Evolutionary conservation across 1,140 invertebrate species (phyloP).

Genomic region (Tetramorium alpestre): DNA sequence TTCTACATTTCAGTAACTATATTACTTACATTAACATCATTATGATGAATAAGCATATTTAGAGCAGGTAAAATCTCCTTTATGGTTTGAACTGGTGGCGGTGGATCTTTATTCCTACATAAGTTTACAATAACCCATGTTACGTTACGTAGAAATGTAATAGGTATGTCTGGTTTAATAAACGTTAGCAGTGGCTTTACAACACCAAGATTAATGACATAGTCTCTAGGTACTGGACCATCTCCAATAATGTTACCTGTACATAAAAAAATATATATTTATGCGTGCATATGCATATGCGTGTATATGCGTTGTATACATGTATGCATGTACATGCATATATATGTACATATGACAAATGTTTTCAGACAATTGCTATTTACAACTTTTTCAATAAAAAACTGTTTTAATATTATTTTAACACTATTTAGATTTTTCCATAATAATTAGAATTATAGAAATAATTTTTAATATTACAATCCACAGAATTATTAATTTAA

Average conservation of each 20-base stretch:
- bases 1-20: neutral
- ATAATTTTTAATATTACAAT: neutral
- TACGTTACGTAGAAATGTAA: constrained; percentile 97
- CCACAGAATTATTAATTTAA: neutral
- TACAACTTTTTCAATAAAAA: too few species aligned
- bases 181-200: constrained; percentile 95
- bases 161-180: constrained; percentile 96
- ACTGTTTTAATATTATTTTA: too few species aligned
- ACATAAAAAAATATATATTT: constrained; percentile 40
- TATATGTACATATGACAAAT: too few species aligned
- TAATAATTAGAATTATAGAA: neutral
- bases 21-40: constrained; percentile 95
- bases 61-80: constrained; percentile 97
- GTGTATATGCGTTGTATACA: too few species aligned
- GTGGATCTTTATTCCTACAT: constrained; percentile 98
- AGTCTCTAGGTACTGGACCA: constrained; percentile 95
- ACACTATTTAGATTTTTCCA: too few species aligned
- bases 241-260: constrained; percentile 96
- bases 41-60: constrained; percentile 97
- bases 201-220: constrained; percentile 96
- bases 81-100: constrained; percentile 94
- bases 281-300: neutral
- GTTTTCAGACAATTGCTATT: neutral
- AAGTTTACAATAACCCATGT: constrained; percentile 99
- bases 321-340: neutral